These are phyloP conservation scores for Dorcus hopei DNA, from an alignment of 2,888 invertebrate genomes.

Conservation along the genomic window DNA sequence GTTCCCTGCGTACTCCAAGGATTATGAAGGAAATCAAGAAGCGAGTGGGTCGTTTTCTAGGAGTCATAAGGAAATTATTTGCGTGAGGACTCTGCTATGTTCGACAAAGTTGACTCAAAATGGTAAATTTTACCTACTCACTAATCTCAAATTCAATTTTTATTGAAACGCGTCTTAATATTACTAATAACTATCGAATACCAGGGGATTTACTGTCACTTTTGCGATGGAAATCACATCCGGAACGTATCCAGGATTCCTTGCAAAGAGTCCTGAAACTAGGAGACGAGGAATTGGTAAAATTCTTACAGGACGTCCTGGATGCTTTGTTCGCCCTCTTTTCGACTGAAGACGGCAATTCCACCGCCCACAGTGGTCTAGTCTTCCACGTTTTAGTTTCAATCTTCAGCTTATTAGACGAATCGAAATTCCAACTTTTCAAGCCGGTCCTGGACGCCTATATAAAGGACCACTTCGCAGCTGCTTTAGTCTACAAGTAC, in stretches of 20 bases:
- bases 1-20: conserved; percentile 62
- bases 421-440: conserved; percentile 90
- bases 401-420: conserved; percentile 86
- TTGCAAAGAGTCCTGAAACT: conserved; percentile 75
- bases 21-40: conserved; percentile 60
- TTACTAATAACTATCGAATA: conserved; percentile 24
- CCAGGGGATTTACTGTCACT: conserved; percentile 82
- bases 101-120: conserved; percentile 98
- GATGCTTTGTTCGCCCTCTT: conserved; percentile 93
- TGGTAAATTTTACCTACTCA: conserved; percentile 51
- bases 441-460: conserved; percentile 92
- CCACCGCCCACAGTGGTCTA: conserved; percentile 83
- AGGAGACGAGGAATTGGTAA: conserved; percentile 88
- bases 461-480: conserved; percentile 91
- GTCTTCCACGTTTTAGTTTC: conserved; percentile 91
- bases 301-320: conserved; percentile 90
- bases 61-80: conserved; percentile 81
- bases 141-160: no score
- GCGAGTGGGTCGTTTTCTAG: conserved; percentile 62
- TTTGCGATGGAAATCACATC: conserved; percentile 88
- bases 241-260: conserved; percentile 83
- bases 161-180: no score
- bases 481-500: conserved; percentile 90
- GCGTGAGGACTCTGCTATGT: conserved; percentile 79
- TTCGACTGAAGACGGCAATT: conserved; percentile 87